Percentiles rank a stretch among this genome's conserved stretches.
Conservation (phyloP, 2,888 invertebrate genomes). For the Eledona agricola region DNA sequence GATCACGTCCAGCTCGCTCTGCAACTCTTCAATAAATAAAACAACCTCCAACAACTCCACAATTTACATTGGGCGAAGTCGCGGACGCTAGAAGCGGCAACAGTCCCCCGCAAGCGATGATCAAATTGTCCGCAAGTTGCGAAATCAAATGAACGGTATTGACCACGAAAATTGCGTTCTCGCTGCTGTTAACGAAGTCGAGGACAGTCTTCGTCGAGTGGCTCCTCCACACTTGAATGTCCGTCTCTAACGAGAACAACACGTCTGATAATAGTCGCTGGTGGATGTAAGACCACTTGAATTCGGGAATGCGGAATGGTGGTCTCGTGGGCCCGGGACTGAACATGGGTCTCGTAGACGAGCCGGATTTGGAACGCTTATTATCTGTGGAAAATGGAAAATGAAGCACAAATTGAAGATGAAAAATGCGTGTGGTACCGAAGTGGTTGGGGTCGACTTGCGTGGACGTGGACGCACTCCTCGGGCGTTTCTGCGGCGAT, state of each 20-base stretch:
- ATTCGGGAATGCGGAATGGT: slow-evolving; percentile 98
- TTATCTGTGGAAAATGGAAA: slow-evolving; percentile 39
- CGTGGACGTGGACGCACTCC: slow-evolving; percentile 81
- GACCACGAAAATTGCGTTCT: slow-evolving; percentile 98
- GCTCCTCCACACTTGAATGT: slow-evolving; percentile 91
- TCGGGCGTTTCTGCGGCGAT: slow-evolving; percentile 76
- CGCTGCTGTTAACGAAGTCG: slow-evolving; percentile 97
- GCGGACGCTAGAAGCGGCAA: slow-evolving; percentile 96
- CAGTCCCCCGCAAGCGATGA: slow-evolving; percentile 97
- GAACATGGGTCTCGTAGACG: slow-evolving; percentile 84
- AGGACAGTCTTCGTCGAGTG: slow-evolving; percentile 96
- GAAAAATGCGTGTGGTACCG: slow-evolving; percentile 66
- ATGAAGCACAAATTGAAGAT: slow-evolving; percentile 2
- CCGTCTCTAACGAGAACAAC: slow-evolving; percentile 95
- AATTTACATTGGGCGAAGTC: slow-evolving; percentile 95
- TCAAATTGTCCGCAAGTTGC: slow-evolving; percentile 97
- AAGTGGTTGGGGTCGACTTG: slow-evolving; percentile 88
- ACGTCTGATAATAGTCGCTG: slow-evolving; percentile 95
- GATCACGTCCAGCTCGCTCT: slow-evolving; percentile 98
- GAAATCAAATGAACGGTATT: slow-evolving; percentile 99
- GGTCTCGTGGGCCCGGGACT: slow-evolving; percentile 92
- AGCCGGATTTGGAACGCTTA: slow-evolving; percentile 71
- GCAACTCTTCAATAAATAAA: slow-evolving; percentile 38
- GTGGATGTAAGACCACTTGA: slow-evolving; percentile 99
- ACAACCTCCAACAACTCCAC: neutral